Percentiles rank a stretch among this genome's conserved stretches.
Evolutionary conservation across 1,140 invertebrate genomes (phyloP).

Genomic region (Pararge aegeria): DNA sequence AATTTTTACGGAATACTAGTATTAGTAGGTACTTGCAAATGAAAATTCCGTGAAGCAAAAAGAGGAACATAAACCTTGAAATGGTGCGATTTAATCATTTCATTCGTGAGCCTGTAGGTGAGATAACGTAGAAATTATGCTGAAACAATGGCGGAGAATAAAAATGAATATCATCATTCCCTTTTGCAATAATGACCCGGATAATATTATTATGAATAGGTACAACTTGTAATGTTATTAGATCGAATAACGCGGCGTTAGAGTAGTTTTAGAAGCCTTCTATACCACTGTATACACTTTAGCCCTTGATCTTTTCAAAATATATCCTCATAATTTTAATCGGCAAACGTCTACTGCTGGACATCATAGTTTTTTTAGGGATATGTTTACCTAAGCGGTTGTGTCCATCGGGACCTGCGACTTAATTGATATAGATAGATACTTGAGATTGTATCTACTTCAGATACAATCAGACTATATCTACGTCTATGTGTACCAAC

Average conservation of each 20-base stretch:
- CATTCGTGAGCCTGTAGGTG: slow-evolving; percentile 47
- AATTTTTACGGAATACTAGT: neutral
- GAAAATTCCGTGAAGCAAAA: slow-evolving; percentile 12
- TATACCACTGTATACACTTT: too few species aligned
- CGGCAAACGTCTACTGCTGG: too few species aligned
- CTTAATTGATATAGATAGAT: too few species aligned
- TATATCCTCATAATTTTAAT: too few species aligned
- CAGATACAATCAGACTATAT: too few species aligned
- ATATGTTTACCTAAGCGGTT: too few species aligned
- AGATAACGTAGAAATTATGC: slow-evolving; percentile 65
- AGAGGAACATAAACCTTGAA: slow-evolving; percentile 28
- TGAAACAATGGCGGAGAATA: slow-evolving; percentile 57
- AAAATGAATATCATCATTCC: slow-evolving; percentile 53
- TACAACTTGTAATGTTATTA: slow-evolving; percentile 5
- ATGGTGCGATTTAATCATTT: slow-evolving; percentile 65
- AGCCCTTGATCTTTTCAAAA: too few species aligned
- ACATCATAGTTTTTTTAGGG: too few species aligned
- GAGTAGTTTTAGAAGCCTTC: neutral
- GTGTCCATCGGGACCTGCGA: too few species aligned
- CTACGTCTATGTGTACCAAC: too few species aligned
- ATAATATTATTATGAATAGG: slow-evolving; percentile 8
- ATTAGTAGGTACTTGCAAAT: slow-evolving; percentile 8
- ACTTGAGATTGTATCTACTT: too few species aligned
- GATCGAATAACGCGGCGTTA: neutral
- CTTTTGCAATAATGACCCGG: slow-evolving; percentile 24